A percentile compares a stretch with the other conserved stretches of the same genome.
These are phyloP conservation scores for Meloe dianella DNA, from an alignment of 2,888 invertebrate species.

Conservation along the genomic window DNA sequence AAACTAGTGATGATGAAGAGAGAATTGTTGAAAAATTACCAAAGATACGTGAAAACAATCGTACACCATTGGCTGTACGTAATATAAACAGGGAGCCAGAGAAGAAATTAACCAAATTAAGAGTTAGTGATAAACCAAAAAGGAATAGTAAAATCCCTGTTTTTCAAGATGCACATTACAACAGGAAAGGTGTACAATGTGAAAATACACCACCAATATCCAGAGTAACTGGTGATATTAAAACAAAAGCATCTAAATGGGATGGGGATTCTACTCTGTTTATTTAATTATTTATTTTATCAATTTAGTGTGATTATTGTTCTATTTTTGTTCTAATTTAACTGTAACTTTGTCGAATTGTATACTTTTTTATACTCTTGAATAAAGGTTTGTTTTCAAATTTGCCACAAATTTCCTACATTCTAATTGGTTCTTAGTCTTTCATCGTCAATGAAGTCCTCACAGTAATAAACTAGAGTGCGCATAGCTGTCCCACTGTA, in stretches of 20 bases:
- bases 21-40: slow-evolving; percentile 50
- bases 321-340: slow-evolving; percentile 1
- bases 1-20: slow-evolving; percentile 43
- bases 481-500: no score
- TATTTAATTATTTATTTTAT: slow-evolving; percentile 44
- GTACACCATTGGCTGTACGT: slow-evolving; percentile 50
- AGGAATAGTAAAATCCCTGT: slow-evolving; percentile 55
- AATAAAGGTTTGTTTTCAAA: no score
- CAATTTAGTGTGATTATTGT: background rate
- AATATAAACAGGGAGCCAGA: slow-evolving; percentile 45
- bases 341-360: slow-evolving; percentile 5
- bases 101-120: slow-evolving; percentile 46
- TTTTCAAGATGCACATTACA: slow-evolving; percentile 47
- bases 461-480: no score
- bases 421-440: no score
- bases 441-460: no score
- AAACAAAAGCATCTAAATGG: slow-evolving; percentile 50
- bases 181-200: slow-evolving; percentile 50
- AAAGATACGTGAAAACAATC: slow-evolving; percentile 35
- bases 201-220: slow-evolving; percentile 56
- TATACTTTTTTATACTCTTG: no score
- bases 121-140: slow-evolving; percentile 54
- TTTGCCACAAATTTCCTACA: no score
- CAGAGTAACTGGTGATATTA: slow-evolving; percentile 33
- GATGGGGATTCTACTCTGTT: slow-evolving; percentile 55